Base-by-base conservation (phyloP, 2,888 invertebrate genomes). In the Gasteruption jaculator region DNA sequence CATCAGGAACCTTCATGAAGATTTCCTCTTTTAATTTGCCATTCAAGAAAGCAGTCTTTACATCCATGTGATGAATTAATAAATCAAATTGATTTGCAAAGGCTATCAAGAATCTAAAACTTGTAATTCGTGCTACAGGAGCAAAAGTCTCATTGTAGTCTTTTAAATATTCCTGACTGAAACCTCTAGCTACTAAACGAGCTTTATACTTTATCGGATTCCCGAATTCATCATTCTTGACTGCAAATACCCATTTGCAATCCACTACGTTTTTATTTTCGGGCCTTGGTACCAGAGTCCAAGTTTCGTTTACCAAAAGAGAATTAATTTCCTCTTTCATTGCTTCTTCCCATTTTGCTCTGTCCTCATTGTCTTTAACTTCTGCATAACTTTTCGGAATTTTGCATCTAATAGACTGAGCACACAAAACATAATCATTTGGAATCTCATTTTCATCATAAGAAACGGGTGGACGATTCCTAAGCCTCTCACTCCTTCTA, bases 261-360 rank as follows among this genome's bases (percentile, higher is more conserved):
- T 42, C 39, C 29, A 37, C 31, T 19, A 45, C 39, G 31, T 41
- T 47, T 46, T 44, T 44, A 22, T 38, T 22, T 25, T 18, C 20
- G 19, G 39, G 48, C 27, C 21, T 48, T 24, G 36, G 11, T 15
- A 48, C 45, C 20, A 48, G 40, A 15, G 37, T 33, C 45, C 45
- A 48, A 3, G 38, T 48, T 5, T 38, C 35, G 27, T 48, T 45
- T 10, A 22, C 16, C 12, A 38, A 8, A n/a, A 42, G 31, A 21
- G 50, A 51, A 35, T 51, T 41, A 14, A 51, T 36, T 42, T 53
- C 47, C 14, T 48, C 44, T 37, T 42, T 24, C 6, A 53, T 42
- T 5, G 49, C 50, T 29, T 36, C n/a, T 29, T 51, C 45, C 46
- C 51, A 51, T 27, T 46, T 10, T 26, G 12, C 5, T 38, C 37